Evolutionary conservation across 2,888 invertebrate species (phyloP).

Genomic region (Eulithis testata): DNA sequence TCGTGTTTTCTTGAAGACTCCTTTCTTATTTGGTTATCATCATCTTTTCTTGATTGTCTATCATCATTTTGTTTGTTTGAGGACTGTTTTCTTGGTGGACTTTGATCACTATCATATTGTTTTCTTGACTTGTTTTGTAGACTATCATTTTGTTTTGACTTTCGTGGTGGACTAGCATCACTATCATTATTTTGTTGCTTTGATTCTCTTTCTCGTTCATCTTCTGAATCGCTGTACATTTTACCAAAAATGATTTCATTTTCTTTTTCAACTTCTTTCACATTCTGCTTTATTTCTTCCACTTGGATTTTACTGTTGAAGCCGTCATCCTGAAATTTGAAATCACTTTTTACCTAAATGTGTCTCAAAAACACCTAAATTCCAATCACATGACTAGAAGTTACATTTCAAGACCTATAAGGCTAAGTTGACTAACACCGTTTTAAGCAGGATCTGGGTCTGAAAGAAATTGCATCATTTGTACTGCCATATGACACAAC

Average conservation of each 20-base stretch:
- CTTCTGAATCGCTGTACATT: conserved; percentile 81
- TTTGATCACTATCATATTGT: conserved; percentile 21
- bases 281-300: conserved; percentile 71
- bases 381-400: no score
- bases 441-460: no score
- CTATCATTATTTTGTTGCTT: conserved; percentile 38
- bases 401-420: no score
- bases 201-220: conserved; percentile 59
- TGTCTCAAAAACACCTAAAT: no score
- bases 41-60: background rate
- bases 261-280: conserved; percentile 71
- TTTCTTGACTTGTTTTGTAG: conserved; percentile 42
- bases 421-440: no score
- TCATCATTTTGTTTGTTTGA: conserved; percentile 11
- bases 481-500: no score
- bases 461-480: no score
- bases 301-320: conserved; percentile 76
- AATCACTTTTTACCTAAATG: background rate
- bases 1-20: conserved; percentile 14
- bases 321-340: conserved; percentile 72
- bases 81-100: conserved; percentile 12
- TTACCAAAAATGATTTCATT: conserved; percentile 77
- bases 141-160: conserved; percentile 44
- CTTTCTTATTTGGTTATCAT: conserved; percentile 1
- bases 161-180: conserved; percentile 36